Conservation (phyloP, 2,797 vertebrate genomes). For the Tauraco hartlaubi region DNA sequence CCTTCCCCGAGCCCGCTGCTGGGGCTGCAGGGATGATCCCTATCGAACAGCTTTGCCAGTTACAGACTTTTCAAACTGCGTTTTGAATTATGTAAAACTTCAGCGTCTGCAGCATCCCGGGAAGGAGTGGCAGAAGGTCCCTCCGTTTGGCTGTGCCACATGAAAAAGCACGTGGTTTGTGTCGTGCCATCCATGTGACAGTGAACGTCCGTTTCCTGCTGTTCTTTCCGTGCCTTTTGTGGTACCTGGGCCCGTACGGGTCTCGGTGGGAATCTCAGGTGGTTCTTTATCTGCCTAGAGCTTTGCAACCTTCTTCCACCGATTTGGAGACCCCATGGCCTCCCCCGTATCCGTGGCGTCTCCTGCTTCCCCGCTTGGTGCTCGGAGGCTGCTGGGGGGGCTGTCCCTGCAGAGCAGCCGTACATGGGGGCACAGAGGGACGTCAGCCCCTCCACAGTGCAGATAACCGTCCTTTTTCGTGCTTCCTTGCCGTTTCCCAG, state of each 20-base stretch:
- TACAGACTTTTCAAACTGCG: background rate
- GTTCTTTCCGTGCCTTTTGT: fast-evolving
- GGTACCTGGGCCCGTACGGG: fast-evolving
- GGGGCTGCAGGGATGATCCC: background rate
- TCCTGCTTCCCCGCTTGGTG: background rate
- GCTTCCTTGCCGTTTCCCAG: background rate
- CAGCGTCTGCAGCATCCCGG: background rate
- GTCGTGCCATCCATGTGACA: background rate
- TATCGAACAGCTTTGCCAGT: fast-evolving
- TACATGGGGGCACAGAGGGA: background rate
- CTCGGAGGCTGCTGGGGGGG: background rate
- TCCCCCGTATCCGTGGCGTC: fast-evolving
- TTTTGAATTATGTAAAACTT: too few species aligned
- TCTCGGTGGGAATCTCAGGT: background rate
- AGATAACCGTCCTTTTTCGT: fast-evolving
- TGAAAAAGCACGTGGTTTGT: background rate
- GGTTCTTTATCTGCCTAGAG: background rate
- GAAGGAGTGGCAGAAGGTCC: background rate
- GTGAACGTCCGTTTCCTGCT: background rate
- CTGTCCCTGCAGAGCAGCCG: background rate
- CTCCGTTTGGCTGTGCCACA: fast-evolving
- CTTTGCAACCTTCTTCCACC: background rate
- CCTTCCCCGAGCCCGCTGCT: fast-evolving
- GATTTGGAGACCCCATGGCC: fast-evolving
- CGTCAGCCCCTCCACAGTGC: background rate